Base-by-base conservation (phyloP, 1,140 invertebrate genomes). In the Hycleus phaleratus region DNA sequence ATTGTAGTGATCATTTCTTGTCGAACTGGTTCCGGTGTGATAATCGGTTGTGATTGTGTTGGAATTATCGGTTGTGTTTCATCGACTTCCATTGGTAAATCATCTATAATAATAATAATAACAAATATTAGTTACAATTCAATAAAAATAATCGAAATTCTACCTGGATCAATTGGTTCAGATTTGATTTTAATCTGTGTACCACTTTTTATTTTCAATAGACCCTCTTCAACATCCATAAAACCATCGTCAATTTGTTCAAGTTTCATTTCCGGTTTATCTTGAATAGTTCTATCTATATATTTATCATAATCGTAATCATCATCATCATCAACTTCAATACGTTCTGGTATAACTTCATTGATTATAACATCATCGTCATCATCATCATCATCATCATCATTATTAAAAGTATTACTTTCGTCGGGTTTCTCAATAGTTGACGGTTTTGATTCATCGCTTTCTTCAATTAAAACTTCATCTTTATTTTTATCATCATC, bases 1-100 rank as follows among this genome's bases (percentile, higher is more conserved):
- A 89, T 87, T 3, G 84, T 82, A 58, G 81, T 82, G 18, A 79
- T 78, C 25, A 86, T 75, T 0, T 79, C 78, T 10, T 79, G 74
- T 52, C 81, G 77, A 3, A 82, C 83, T 1, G 81, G 81, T 45
- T 85, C 83, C 2, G 78, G 40, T 3, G 72, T 3, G 68, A 68
- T 11, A 10, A 52, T 42, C 32, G 47, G 10, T 40, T 44, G 38
- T 38, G 39, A 9, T 4, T 12, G 25, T 24, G 26, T 18, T 26
- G 12, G 7, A 10, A 25, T 11, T 46, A 26, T 5, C 26, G 9
- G 0, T 42, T 6, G 9, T 4, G 3, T n/a, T 10, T 10, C 6
- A 7, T 42, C 40, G 5, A 11, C 1, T 42, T 38, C 45, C 45
- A 47, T n/a, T 24, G 11, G 18, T 40, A 26, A 12, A 4, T 55